Evolutionary conservation across 64 coral and sea anemone genomes (phyloP), one percentile per base, ranked within the genome.

Genomic region (Anthopleura sola): DNA sequence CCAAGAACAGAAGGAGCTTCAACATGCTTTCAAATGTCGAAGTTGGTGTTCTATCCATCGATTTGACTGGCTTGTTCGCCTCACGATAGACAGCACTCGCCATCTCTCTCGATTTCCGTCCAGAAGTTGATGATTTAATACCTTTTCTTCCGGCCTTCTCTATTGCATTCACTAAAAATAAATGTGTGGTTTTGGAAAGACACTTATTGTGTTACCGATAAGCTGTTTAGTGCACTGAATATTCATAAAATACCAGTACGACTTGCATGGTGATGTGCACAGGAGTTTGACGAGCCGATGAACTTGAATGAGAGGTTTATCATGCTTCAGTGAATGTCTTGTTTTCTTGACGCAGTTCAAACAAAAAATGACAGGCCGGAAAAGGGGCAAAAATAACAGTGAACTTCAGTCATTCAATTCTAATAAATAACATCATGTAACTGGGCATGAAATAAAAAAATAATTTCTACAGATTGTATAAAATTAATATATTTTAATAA

Each of bases 21-120:
- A 91, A 69, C 89, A 91, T 91, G 44, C 85, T 91, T 78, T 91
- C 89, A 18, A 91, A 91, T 28, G 48, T 79, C 39, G 76, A 44
- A 48, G 34, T 1, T 12, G 50, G 13, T 9, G 50, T 47, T 79
- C 24, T 79, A 18, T 79, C 76, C 36, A 48, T 28, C 20, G 76
- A 44, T 15, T 79, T 79, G 6, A 38, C 76, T 79, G 76, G 3
- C 31, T 79, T 79, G 16, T 20, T 24, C 16, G 36, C 6, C 6
- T 48, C 76, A 21, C 76, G 9, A 18, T 21, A 21, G 21, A 39
- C 74, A 48, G 47, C 34, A 48, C 76, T 79, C 76, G 76, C 76
- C 76, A 79, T 79, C 33, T 29, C 29, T 48, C 29, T 77, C 36
- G 37, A 79, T 79, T 79, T 79, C 76, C 76, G 76, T 48, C 76